Evolutionary conservation across 2,113 vertebrate genomes (phyloP).

Genomic region (sheep (Ovis aries)): DNA sequence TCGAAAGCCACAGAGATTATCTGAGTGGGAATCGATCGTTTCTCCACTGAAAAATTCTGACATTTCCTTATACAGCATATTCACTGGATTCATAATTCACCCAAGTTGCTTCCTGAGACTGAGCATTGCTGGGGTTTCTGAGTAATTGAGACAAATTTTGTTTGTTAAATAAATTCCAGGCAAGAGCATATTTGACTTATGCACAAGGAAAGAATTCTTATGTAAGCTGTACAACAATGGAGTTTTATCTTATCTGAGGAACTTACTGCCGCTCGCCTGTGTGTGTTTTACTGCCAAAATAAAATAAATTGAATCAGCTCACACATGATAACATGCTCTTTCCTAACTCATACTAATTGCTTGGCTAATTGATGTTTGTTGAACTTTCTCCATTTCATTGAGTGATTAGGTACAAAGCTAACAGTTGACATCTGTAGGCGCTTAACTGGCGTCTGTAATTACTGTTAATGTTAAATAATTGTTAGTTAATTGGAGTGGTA

Average conservation of each 20-base stretch:
- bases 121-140: slow-evolving; percentile 51
- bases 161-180: slow-evolving; percentile 76
- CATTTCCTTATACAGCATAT: neutral
- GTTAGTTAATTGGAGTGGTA: slow-evolving; percentile 96
- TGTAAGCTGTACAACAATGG: slow-evolving; percentile 79
- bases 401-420: slow-evolving; percentile 92
- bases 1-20: neutral
- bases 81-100: neutral
- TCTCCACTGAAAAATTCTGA: neutral
- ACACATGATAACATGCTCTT: slow-evolving; percentile 87
- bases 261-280: slow-evolving; percentile 78
- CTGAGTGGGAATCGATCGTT: slow-evolving; percentile 19
- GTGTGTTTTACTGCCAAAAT: slow-evolving; percentile 87
- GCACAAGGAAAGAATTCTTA: slow-evolving; percentile 60
- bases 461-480: slow-evolving; percentile 97
- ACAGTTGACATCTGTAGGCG: slow-evolving; percentile 93
- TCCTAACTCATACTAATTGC: slow-evolving; percentile 90
- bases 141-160: slow-evolving; percentile 63
- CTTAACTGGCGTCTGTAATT: slow-evolving; percentile 92
- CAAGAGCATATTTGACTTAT: slow-evolving; percentile 66
- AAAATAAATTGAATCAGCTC: slow-evolving; percentile 89
- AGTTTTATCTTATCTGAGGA: slow-evolving; percentile 83
- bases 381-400: slow-evolving; percentile 92
- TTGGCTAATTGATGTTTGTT: slow-evolving; percentile 91
- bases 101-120: neutral